These are phyloP conservation scores for Tor tambroides DNA, from an alignment of 2,113 vertebrate genomes.

Conservation along the genomic window DNA sequence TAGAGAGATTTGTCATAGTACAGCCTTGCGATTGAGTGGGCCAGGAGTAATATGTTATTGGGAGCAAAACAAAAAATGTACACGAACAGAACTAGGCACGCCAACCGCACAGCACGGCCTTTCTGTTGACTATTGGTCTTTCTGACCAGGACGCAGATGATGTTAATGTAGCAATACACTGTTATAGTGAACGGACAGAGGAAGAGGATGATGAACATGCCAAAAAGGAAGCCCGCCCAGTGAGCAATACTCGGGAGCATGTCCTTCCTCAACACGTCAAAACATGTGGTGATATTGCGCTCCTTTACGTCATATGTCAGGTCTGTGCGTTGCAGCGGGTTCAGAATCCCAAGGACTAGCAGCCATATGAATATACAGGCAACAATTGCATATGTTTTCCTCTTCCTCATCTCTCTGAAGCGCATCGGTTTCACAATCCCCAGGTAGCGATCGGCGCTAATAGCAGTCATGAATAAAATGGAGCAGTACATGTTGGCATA, in stretches of 20 bases:
- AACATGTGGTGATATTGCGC: conserved; percentile 86
- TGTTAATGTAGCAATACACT: conserved; percentile 84
- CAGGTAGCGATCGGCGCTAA: conserved; percentile 87
- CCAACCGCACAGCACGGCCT: conserved; percentile 79
- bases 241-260: conserved; percentile 79
- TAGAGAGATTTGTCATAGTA: conserved; percentile 77
- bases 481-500: conserved; percentile 95
- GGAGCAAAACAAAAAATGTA: conserved; percentile 90
- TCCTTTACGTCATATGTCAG: conserved; percentile 81
- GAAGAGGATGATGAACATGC: conserved; percentile 74
- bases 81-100: conserved; percentile 79
- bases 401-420: conserved; percentile 69
- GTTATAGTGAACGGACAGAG: conserved; percentile 82
- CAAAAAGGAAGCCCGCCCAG: conserved; percentile 86
- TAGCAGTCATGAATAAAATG: conserved; percentile 89
- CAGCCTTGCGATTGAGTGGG: conserved; percentile 79
- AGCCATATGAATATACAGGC: conserved; percentile 79
- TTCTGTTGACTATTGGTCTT: conserved; percentile 73
- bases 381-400: conserved; percentile 74
- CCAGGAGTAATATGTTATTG: conserved; percentile 86
- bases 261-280: conserved; percentile 85
- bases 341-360: conserved; percentile 77
- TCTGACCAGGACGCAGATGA: conserved; percentile 79
- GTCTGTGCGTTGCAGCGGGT: conserved; percentile 82
- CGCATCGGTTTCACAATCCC: conserved; percentile 86